Percentiles rank a stretch among this genome's conserved stretches.
phyloP scores from a whole-genome alignment of 2,888 invertebrate genomes.

The Dryocosmus kuriphilus region DNA sequence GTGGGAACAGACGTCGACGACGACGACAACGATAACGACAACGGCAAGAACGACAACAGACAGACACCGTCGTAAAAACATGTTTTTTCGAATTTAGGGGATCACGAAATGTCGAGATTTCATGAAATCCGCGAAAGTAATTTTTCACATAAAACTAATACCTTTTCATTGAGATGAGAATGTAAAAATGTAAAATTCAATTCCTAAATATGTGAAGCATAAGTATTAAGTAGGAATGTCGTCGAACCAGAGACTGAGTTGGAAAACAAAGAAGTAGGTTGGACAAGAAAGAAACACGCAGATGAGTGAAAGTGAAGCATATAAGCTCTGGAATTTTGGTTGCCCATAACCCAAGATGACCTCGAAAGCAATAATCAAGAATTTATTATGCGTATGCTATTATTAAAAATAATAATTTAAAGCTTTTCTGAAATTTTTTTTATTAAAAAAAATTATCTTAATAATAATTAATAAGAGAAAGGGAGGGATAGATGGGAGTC shows the following conservation, averaged over 20 bases:
- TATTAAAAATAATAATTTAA: neutral
- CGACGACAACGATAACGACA: neutral
- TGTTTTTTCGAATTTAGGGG: too few relatives aligned
- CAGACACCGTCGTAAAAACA: too few relatives aligned
- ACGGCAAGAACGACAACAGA: too few relatives aligned
- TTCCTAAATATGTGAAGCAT: slow-evolving; percentile 40
- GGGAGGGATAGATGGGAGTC: neutral
- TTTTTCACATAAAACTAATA: too few relatives aligned
- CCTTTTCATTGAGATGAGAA: too few relatives aligned
- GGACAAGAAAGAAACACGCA: slow-evolving; percentile 23
- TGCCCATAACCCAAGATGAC: neutral
- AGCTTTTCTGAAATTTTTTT: neutral
- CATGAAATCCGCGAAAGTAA: too few relatives aligned
- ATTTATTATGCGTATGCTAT: neutral
- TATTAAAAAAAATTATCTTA: neutral
- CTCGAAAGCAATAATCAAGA: slow-evolving; percentile 9
- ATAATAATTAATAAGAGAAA: neutral
- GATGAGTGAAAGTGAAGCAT: slow-evolving; percentile 5
- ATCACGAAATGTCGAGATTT: too few relatives aligned
- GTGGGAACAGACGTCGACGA: too few relatives aligned
- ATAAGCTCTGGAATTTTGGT: neutral
- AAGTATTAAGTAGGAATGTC: slow-evolving; percentile 52
- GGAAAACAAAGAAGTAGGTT: slow-evolving; percentile 53
- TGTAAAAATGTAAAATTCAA: neutral
- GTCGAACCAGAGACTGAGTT: slow-evolving; percentile 52